A percentile compares a stretch with the other conserved stretches of the same genome.
These are phyloP conservation scores for Stenichneumon culpator DNA, from an alignment of 2,888 invertebrate species.

Conservation along the genomic window DNA sequence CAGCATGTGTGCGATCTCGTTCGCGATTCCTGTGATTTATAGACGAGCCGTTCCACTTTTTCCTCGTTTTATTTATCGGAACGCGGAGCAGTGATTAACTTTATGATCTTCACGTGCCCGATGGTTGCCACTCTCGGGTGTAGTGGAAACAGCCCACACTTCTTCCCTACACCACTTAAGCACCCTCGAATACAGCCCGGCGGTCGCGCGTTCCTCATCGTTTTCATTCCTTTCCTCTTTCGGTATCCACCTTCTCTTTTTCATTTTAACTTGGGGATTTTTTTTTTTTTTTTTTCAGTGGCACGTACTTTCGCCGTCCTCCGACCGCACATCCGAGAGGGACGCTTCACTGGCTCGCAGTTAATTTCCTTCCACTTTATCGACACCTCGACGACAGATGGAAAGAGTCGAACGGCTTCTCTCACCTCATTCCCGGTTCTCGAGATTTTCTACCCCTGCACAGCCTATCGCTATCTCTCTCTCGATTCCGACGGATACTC, in stretches of 20 bases:
- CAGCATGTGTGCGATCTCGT: constrained; percentile 23
- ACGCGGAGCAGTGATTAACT: constrained; percentile 58
- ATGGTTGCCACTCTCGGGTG: neutral
- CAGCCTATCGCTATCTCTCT: neutral
- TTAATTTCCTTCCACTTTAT: constrained; percentile 49
- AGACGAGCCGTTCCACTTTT: constrained; percentile 26
- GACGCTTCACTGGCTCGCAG: constrained; percentile 33
- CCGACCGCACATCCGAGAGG: constrained; percentile 48
- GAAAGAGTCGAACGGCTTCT: constrained; percentile 27
- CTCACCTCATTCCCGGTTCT: constrained; percentile 15
- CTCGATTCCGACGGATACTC: constrained; percentile 23
- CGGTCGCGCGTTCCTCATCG: constrained; percentile 6
- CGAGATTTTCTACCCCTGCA: constrained; percentile 8
- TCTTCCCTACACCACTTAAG: constrained; percentile 9
- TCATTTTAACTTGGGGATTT: neutral
- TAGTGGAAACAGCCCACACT: neutral
- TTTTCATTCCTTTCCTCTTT: neutral
- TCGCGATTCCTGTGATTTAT: constrained; percentile 57
- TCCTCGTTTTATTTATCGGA: constrained; percentile 49
- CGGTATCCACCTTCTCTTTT: neutral
- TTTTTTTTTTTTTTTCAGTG: neutral
- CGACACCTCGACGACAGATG: constrained; percentile 48
- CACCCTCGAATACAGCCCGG: constrained; percentile 29
- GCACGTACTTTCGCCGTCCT: constrained; percentile 18
- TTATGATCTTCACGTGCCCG: constrained; percentile 55